Conservation (phyloP, 1,140 invertebrate genomes). For the Meloidogyne hapla region DNA sequence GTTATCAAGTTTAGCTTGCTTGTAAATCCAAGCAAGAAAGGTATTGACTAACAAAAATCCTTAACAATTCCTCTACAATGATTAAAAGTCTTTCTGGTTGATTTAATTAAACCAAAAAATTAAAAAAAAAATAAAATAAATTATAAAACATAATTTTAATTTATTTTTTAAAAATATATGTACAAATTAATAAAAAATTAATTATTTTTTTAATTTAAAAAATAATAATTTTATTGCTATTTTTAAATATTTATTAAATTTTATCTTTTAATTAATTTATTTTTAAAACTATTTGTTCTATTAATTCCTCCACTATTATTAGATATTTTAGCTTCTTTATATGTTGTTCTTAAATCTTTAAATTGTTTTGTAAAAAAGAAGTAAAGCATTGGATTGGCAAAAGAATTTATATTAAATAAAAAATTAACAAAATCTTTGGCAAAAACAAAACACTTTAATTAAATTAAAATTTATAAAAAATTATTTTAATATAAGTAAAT, state of each 20-base stretch:
- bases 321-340: not conserved
- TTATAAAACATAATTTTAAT: no score
- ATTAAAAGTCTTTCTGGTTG: no score
- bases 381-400: constrained; percentile 61
- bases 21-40: no score
- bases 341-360: constrained; percentile 46
- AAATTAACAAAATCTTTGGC: constrained; percentile 60
- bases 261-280: not conserved
- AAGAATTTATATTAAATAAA: constrained; percentile 61
- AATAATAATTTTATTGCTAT: no score
- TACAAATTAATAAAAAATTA: no score
- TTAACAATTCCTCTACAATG: no score
- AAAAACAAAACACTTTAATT: constrained; percentile 48
- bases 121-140: no score
- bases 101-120: no score
- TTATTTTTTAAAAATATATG: no score
- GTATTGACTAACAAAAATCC: no score
- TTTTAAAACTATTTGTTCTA: not conserved
- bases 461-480: not conserved
- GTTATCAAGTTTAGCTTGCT: no score
- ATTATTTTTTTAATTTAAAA: not conserved
- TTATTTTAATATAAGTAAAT: not conserved
- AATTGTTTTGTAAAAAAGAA: constrained; percentile 63
- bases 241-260: no score
- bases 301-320: not conserved